Base-by-base conservation (phyloP, 2,113 vertebrate species). In the Pogona vitticeps region DNA sequence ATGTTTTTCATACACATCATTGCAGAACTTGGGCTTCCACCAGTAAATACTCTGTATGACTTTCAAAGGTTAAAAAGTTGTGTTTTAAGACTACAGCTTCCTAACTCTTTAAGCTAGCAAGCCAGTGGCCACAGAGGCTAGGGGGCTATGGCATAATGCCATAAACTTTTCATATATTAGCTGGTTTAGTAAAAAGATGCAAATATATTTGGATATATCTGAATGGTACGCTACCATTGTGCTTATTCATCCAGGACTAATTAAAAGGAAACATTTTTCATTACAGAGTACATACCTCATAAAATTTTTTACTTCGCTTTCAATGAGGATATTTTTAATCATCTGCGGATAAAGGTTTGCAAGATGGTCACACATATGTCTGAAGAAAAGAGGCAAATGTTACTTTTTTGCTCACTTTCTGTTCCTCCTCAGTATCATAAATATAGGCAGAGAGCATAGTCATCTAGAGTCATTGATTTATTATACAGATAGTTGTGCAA, bases 331-430 rank as follows among this genome's bases (percentile, higher is more conserved):
- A 58, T 94, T 90, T 20, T 91, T 92, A 93, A 99, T 98, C 86
- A 99, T 90, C 94, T 98, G 97, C 0, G 98, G 98, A 86, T 97
- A 98, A 95, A 98, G 96, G 94, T 98, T 99, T 92, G 89, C 89
- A 94, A 97, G 97, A 95, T 99, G 97, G 92, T 98, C 96, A 89
- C 95, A 94, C 95, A 98, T 98, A 82, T 97, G 97, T 92, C 98
- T 98, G 94, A 18, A 94, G 95, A 1, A 92, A 93, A 33, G 93
- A 94, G 10, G 26, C 26, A 73, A 93, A 71, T 65, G 78, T 20
- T 20, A 95, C 91, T 94, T 38, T 88, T 61, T 84, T 63, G 23
- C 78, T 38, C 14, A 52, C 70, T 84, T 83, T 86, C 40, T 52
- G 9, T 86, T 52, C 59, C 20, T 80, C 81, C 36, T 10, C 76